Base-by-base conservation (phyloP, 1,140 invertebrate species). In the Plectrocnemia conspersa region DNA sequence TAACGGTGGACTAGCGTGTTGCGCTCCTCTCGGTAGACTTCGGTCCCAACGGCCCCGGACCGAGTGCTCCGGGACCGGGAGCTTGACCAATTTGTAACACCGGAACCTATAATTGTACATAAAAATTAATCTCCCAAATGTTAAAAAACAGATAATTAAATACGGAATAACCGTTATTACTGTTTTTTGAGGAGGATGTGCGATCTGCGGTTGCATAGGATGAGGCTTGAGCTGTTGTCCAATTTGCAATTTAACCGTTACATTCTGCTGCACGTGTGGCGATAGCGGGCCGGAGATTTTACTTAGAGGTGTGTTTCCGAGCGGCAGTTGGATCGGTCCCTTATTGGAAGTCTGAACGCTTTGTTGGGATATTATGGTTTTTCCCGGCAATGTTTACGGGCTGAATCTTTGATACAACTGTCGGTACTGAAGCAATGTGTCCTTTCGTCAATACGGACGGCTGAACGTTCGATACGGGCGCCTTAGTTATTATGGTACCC, bases 1-100 rank as follows among this genome's bases (percentile, higher is more conserved):
- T 18, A 70, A 71, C 2, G 82, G 80, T 63, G 81, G 78, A 65
- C 77, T 82, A 5, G 74, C 73, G 16, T 61, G 59, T 49, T 61
- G 59, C 13, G 59, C 59, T 10, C 57, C 57, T 5, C 55, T 49
- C 6, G 59, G 59, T 11, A 61, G 42, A 45, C 52, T 63, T n/a
- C 29, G 64, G 56, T 46, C 63, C 54, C 56, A 63, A 27, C 15
- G 54, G 42, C 33, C 54, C 59, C 19, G 56, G 46, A 41, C 63
- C 54, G 50, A 61, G 46, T 52, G 62, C 54, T 52, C 66, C 61
- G 64, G n/a, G n/a, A n/a, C n/a, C n/a, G n/a, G n/a, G n/a, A n/a
- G 68, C 52, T 65, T 68, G 63, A 66, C 70, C 54, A 65, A 68
- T 57, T 68, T 71, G 61, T 68, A 61, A 47, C n/a, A 42, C 23